These are phyloP conservation scores for Pipistrellus kuhlii DNA, from an alignment of 2,797 vertebrate genomes.

Conservation along the genomic window DNA sequence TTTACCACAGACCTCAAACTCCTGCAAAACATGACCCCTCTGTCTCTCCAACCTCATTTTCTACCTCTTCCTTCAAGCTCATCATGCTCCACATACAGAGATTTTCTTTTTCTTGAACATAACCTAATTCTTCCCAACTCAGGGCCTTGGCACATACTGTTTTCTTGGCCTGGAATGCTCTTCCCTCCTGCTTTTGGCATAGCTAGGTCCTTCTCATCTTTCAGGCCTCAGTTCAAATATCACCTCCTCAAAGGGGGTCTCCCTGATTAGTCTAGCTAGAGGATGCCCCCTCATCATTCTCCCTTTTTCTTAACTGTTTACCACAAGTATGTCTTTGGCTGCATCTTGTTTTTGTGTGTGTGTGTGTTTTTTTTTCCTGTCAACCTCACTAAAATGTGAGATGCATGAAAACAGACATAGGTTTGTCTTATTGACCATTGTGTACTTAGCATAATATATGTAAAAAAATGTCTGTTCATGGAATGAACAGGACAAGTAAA, in stretches of 20 bases:
- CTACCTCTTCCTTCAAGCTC: conserved; percentile 19
- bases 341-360: neutral
- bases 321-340: conserved; percentile 9
- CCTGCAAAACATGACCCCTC: neutral
- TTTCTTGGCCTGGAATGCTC: conserved; percentile 12
- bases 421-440: conserved; percentile 16
- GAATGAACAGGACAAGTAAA: neutral
- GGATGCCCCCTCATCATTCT: neutral
- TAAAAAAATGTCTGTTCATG: conserved; percentile 5
- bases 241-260: neutral
- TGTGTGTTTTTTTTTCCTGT: conserved; percentile 21
- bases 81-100: neutral
- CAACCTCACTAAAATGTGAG: neutral
- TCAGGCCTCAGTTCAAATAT: conserved; percentile 52
- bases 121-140: conserved; percentile 30
- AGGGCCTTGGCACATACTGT: conserved; percentile 21
- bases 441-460: neutral
- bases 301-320: conserved; percentile 31
- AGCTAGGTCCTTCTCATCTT: conserved; percentile 14
- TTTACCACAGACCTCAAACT: conserved; percentile 41
- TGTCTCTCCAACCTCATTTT: conserved; percentile 58
- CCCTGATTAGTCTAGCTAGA: conserved; percentile 16
- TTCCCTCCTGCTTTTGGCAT: neutral
- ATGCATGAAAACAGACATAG: neutral
- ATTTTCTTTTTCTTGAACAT: conserved; percentile 59